Percentiles rank a stretch among this genome's conserved stretches.
phyloP scores from a whole-genome alignment of 2,888 invertebrate genomes.

The Yponomeuta cagnagella region DNA sequence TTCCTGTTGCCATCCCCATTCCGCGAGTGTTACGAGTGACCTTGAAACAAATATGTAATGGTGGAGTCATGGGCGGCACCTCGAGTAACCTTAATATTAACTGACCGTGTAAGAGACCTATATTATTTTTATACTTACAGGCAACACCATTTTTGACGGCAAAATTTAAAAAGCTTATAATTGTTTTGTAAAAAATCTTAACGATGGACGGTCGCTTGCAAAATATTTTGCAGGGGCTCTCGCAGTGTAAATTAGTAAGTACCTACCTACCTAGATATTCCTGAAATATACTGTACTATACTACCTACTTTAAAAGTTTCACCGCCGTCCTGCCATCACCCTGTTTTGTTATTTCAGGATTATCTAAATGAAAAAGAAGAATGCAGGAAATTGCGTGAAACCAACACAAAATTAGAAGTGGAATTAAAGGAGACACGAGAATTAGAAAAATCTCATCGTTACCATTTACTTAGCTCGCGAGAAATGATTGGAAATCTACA shows the following conservation, averaged over 20 bases:
- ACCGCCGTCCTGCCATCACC: too few species aligned
- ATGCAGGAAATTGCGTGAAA: constrained; percentile 45
- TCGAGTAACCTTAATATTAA: too few species aligned
- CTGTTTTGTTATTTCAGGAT: constrained; percentile 32
- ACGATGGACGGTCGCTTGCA: constrained; percentile 36
- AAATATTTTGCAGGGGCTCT: constrained; percentile 43
- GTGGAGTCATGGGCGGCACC: too few species aligned
- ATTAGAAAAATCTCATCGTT: constrained; percentile 61
- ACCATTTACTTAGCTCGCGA: constrained; percentile 54
- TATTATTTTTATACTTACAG: not conserved
- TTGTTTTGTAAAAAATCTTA: not conserved
- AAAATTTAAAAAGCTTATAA: not conserved
- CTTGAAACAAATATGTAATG: too few species aligned
- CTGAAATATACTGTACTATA: too few species aligned
- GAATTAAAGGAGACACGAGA: constrained; percentile 56
- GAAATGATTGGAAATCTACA: constrained; percentile 67
- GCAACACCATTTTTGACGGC: not conserved
- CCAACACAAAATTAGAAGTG: constrained; percentile 47
- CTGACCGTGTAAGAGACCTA: not conserved
- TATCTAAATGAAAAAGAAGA: constrained; percentile 51
- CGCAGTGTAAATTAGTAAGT: constrained; percentile 59
- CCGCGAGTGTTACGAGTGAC: too few species aligned
- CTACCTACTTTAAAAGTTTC: too few species aligned
- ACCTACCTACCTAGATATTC: constrained; percentile 12
- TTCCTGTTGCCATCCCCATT: too few species aligned